Conservation (phyloP, 2,888 invertebrate genomes). For the Nebria salina region DNA sequence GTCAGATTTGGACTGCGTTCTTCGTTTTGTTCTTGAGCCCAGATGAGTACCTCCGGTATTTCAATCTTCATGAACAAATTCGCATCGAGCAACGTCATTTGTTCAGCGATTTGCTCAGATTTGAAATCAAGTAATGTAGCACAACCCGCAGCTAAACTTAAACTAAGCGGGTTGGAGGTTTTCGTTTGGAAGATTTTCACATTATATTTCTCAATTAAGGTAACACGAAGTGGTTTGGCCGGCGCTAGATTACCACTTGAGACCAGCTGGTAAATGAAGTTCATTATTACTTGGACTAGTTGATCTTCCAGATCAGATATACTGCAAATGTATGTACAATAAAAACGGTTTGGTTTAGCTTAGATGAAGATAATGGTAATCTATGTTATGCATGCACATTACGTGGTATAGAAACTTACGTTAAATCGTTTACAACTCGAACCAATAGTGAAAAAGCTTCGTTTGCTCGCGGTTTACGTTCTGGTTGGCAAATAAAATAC, state of each 20-base stretch:
- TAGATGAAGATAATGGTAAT: no score
- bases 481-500: conserved; percentile 77
- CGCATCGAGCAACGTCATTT: conserved; percentile 97
- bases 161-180: conserved; percentile 49
- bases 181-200: conserved; percentile 52
- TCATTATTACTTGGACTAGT: conserved; percentile 84
- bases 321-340: conserved; percentile 63
- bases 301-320: conserved; percentile 85
- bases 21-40: conserved; percentile 98
- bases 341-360: no score
- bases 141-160: conserved; percentile 59
- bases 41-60: conserved; percentile 95
- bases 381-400: no score
- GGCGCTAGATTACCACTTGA: conserved; percentile 91
- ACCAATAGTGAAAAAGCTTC: conserved; percentile 94
- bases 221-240: conserved; percentile 89
- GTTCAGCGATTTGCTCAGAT: conserved; percentile 94
- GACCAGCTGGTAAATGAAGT: conserved; percentile 93
- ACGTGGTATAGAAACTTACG: conserved; percentile 71
- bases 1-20: conserved; percentile 97
- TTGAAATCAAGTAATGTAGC: conserved; percentile 89
- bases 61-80: conserved; percentile 96
- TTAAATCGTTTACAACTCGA: conserved; percentile 93
- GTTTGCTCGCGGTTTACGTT: conserved; percentile 80
- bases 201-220: conserved; percentile 84